Base-by-base conservation (phyloP, 64 coral and sea anemone species). In the Montipora foliosa region DNA sequence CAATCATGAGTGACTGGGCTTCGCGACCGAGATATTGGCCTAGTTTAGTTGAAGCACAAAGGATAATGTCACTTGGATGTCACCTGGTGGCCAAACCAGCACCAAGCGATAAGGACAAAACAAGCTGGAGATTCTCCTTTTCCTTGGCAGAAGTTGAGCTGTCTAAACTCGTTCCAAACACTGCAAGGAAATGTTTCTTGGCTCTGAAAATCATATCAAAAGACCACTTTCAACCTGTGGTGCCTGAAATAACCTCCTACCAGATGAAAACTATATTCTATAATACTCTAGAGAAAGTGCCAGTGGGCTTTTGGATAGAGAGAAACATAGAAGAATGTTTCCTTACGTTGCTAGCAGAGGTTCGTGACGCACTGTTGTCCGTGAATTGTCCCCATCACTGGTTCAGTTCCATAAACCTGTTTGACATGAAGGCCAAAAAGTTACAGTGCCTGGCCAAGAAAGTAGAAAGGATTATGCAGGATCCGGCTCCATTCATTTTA, bases 81-180 rank as follows among this genome's bases (percentile, higher is more conserved):
- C 93, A 95, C 58, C 53, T 95, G 5, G 93, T 95, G 4, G 79
- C 88, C 19, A 95, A 90, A 57, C 88, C 87, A 46, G 78, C 80
- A 75, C 93, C 93, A 10, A 20, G 10, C 2, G 87, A 95, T 49
- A 17, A 85, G 14, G 13, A 90, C 75, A 49, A 83, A 45, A 22
- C 55, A 79, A 90, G 79, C 16, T 95, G 93, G 93, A 67, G 93
- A 50, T 95, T 95, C 75, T 95, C 93, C 1, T 95, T 95, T 57
- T 95, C 93, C 6, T 9, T 85, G 44, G 87, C 93, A 76, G 93
- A 95, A 84, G 87, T 95, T 14, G 93, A 95, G 60, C 93, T 95
- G 6, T 95, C 93, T 4, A 90, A 85, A 55, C 87, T 95, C 68
- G 60, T 90, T 47, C 87, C 69, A 49, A 71, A 84, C 19, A 86